Percentiles rank a stretch among this genome's conserved stretches.
These are phyloP conservation scores for Nyctalus aviator DNA, from an alignment of 2,797 vertebrate species.

Conservation along the genomic window DNA sequence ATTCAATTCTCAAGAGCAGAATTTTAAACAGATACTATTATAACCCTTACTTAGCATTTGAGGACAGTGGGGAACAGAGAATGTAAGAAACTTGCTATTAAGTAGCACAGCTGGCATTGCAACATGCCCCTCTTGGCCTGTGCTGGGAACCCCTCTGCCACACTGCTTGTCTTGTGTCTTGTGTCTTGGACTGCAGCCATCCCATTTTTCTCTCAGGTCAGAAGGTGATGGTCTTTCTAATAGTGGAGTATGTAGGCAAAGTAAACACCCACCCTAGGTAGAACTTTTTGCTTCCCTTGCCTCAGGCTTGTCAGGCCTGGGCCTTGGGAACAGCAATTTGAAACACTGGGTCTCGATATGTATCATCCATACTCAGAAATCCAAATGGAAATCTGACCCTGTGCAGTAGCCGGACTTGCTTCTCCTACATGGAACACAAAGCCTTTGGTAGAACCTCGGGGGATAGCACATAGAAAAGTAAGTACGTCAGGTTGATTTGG, in stretches of 20 bases:
- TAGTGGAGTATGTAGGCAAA: not conserved
- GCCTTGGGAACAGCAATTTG: not conserved
- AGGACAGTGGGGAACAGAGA: not conserved
- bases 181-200: not conserved
- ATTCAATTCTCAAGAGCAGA: constrained; percentile 40
- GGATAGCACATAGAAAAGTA: constrained; percentile 66
- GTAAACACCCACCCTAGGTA: not conserved
- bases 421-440: constrained; percentile 52
- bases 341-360: not conserved
- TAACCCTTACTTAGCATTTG: not conserved
- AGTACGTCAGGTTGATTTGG: constrained; percentile 64
- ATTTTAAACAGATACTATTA: not conserved
- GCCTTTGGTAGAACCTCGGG: constrained; percentile 67
- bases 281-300: not conserved
- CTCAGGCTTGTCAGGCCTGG: not conserved
- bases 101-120: not conserved
- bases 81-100: not conserved
- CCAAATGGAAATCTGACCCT: constrained; percentile 48
- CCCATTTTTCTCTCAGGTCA: not conserved
- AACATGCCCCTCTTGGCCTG: not conserved
- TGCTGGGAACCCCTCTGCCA: not conserved
- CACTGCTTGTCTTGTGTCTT: not conserved
- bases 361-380: constrained; percentile 38
- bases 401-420: not conserved
- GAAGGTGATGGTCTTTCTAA: not conserved